Percentiles rank a stretch among this genome's conserved stretches.
Conservation (phyloP, 2,888 invertebrate genomes). For the Sussaba pulchella region DNA sequence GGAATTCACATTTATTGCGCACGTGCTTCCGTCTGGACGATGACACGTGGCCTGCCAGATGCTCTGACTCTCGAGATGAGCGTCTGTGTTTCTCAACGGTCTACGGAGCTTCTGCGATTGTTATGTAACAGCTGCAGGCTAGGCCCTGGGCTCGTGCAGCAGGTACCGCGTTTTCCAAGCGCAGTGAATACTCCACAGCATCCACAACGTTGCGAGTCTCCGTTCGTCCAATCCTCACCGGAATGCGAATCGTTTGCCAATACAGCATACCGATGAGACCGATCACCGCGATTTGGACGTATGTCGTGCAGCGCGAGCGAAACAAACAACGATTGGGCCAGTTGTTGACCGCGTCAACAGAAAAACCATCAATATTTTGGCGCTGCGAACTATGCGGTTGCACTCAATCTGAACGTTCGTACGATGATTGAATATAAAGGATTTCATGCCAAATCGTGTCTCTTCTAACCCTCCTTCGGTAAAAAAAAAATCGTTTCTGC, state of each 20-base stretch:
- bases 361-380: background rate
- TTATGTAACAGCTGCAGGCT: slow-evolving; percentile 16
- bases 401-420: background rate
- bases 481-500: too few relatives aligned
- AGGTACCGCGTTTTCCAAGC: slow-evolving; percentile 11
- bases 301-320: background rate
- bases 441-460: too few relatives aligned
- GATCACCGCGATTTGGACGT: slow-evolving; percentile 33
- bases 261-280: slow-evolving; percentile 27
- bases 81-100: slow-evolving; percentile 5
- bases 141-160: background rate
- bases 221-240: slow-evolving; percentile 8
- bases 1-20: slow-evolving; percentile 46
- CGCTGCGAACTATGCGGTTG: background rate
- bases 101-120: slow-evolving; percentile 3
- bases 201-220: slow-evolving; percentile 23
- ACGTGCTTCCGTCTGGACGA: slow-evolving; percentile 8
- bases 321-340: slow-evolving; percentile 9
- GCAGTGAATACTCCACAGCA: background rate
- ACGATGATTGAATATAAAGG: background rate
- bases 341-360: slow-evolving; percentile 13
- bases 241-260: slow-evolving; percentile 57
- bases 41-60: slow-evolving; percentile 43
- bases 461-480: too few relatives aligned
- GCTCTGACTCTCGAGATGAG: slow-evolving; percentile 24